A percentile compares a stretch with the other conserved stretches of the same genome.
Evolutionary conservation across 2,113 vertebrate genomes (phyloP).

Genomic region (Perognathus longimembris): DNA sequence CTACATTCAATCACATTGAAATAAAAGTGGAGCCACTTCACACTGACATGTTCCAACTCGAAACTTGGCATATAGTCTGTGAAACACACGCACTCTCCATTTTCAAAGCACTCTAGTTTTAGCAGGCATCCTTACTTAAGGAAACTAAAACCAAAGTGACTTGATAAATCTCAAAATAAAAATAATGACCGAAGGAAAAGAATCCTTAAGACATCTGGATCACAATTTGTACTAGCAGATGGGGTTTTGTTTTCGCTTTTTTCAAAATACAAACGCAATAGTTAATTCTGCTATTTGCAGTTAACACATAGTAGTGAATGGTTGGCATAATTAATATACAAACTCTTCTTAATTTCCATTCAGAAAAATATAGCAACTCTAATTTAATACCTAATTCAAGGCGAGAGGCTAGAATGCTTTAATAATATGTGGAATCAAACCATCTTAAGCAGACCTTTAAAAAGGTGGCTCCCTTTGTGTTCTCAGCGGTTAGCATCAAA

Average conservation of each 20-base stretch:
- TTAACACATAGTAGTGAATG: background rate
- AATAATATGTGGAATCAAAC: background rate
- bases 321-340: background rate
- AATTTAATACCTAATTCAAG: slow-evolving; percentile 22
- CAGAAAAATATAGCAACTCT: slow-evolving; percentile 2
- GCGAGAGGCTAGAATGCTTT: background rate
- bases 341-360: slow-evolving; percentile 16
- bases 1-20: background rate
- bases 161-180: slow-evolving; percentile 4
- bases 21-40: background rate
- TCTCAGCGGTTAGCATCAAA: background rate
- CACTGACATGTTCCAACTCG: background rate
- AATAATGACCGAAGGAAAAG: background rate
- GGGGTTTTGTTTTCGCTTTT: background rate
- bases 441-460: background rate
- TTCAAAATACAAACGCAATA: background rate
- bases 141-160: background rate
- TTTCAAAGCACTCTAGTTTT: slow-evolving; percentile 41
- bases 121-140: background rate
- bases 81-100: background rate
- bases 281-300: background rate
- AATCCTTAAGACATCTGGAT: background rate
- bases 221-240: background rate
- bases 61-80: background rate
- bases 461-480: background rate